These are phyloP conservation scores for Sebastes nivosus DNA, from an alignment of 2,797 vertebrate species.

Conservation along the genomic window DNA sequence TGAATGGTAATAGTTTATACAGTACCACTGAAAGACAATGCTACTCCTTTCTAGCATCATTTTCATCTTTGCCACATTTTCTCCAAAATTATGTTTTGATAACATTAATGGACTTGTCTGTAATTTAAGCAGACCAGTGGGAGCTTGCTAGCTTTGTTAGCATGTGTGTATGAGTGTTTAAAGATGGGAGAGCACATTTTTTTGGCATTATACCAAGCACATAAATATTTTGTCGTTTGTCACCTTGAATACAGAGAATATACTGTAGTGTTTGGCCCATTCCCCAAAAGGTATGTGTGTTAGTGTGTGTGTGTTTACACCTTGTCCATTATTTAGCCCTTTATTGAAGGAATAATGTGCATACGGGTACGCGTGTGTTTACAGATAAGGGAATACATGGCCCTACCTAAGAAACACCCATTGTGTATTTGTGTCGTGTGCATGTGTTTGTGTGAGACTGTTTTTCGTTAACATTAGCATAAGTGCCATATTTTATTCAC, in stretches of 20 bases:
- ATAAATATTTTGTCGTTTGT: slow-evolving; percentile 29
- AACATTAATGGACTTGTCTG: not conserved
- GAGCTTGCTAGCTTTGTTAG: not conserved
- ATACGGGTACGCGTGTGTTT: not conserved
- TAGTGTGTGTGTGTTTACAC: not conserved
- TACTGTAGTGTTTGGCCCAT: slow-evolving; percentile 3
- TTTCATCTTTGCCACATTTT: not conserved
- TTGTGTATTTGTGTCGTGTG: not conserved
- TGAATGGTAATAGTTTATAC: slow-evolving; percentile 41
- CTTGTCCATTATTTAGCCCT: slow-evolving; percentile 18
- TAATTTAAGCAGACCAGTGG: not conserved
- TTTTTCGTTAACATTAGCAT: slow-evolving; percentile 1
- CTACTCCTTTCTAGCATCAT: not conserved
- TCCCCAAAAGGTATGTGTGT: not conserved
- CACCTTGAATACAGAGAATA: slow-evolving; percentile 11
- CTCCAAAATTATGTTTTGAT: not conserved
- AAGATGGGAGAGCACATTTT: not conserved
- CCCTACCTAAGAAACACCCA: not conserved
- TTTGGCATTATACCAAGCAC: slow-evolving; percentile 26
- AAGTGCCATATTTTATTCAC: slow-evolving; percentile 14
- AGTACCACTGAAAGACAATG: slow-evolving; percentile 1
- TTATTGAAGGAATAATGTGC: slow-evolving; percentile 29
- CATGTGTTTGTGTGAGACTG: not conserved
- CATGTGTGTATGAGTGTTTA: not conserved
- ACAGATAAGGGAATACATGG: slow-evolving; percentile 10